A percentile compares a stretch with the other conserved stretches of the same genome.
These are phyloP conservation scores for Collichthys lucidus DNA, from an alignment of 2,113 vertebrate species.

Conservation along the genomic window DNA sequence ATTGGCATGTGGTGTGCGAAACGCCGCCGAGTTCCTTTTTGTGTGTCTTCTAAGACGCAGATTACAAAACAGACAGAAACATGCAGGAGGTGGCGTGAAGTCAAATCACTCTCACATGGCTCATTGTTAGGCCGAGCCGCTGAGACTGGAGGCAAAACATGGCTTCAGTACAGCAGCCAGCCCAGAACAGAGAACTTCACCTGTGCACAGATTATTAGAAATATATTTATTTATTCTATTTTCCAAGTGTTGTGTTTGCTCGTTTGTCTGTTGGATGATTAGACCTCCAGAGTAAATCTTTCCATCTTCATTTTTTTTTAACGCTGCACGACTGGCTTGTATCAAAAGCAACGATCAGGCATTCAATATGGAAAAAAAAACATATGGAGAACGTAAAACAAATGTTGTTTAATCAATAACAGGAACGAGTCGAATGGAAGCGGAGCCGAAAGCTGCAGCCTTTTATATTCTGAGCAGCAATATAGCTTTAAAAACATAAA, in stretches of 20 bases:
- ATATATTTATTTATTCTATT: too few relatives aligned
- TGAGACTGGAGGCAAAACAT: slow-evolving; percentile 13
- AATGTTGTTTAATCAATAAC: background rate
- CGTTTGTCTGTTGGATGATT: too few relatives aligned
- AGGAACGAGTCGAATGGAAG: background rate
- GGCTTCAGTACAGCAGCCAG: background rate
- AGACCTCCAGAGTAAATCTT: background rate
- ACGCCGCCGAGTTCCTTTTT: slow-evolving; percentile 29
- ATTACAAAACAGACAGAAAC: slow-evolving; percentile 53
- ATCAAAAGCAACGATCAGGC: background rate
- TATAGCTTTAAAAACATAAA: too few relatives aligned
- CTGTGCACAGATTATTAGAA: background rate
- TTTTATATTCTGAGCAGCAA: background rate
- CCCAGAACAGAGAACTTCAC: background rate
- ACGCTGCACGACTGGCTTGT: background rate
- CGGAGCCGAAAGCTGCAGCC: background rate
- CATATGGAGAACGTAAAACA: too few relatives aligned
- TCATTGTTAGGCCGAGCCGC: slow-evolving; percentile 17
- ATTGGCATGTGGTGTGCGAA: slow-evolving; percentile 56
- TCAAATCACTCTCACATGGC: slow-evolving; percentile 56
- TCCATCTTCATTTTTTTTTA: background rate
- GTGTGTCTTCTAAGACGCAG: slow-evolving; percentile 29
- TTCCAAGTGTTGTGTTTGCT: too few relatives aligned
- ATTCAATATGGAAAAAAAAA: background rate
- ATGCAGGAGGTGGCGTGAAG: slow-evolving; percentile 23